Evolutionary conservation across 2,113 vertebrate species (phyloP), one percentile per base, ranked within the genome.

Genomic region (Hoplias malabaricus): DNA sequence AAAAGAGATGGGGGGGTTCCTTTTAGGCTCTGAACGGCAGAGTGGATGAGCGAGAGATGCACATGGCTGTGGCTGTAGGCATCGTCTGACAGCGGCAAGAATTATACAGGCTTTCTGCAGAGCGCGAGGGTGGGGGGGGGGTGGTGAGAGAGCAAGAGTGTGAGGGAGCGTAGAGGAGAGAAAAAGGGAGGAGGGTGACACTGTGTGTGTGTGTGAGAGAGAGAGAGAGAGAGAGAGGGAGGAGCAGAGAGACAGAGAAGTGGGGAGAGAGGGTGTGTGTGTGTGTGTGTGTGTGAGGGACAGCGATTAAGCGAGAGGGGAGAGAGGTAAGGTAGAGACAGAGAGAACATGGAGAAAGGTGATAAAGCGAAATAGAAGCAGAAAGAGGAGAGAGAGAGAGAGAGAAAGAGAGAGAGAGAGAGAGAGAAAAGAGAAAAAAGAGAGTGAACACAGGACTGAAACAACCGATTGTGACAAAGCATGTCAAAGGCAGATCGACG

Each of bases 391-490:
- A 29, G 73, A 38, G 50, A 68, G 38, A 25, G 36, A 34, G 21
- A 16, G 40, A 29, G 29, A 43, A 42, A 54, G 42, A 53, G 21
- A 43, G 38, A 53, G 36, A 38, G 73, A 50, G 23, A 59, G 43
- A 62, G n/a, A 40, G 23, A 63, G 40, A 53, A 23, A 34, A 54
- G 31, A 57, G 31, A 46, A 36, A 68, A 43, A 72, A 67, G 27
- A 10, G 74, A 66, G 38, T n/a, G 19, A 48, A 40, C 40, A 38
- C 40, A 67, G 78, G 62, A 43, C 86, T 85, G 91, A 93, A 94
- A 93, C 91, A 91, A 89, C 90, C 88, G 89, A 90, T 90, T 93
- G 93, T 95, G 92, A 93, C 92, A 88, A 93, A 91, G 93, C 90
- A 40, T 89, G 91, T 93, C 91, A 92, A n/a, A 73, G 75, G 23